Base-by-base conservation (phyloP, 1,140 invertebrate genomes). In the Macrobrachium nipponense region DNA sequence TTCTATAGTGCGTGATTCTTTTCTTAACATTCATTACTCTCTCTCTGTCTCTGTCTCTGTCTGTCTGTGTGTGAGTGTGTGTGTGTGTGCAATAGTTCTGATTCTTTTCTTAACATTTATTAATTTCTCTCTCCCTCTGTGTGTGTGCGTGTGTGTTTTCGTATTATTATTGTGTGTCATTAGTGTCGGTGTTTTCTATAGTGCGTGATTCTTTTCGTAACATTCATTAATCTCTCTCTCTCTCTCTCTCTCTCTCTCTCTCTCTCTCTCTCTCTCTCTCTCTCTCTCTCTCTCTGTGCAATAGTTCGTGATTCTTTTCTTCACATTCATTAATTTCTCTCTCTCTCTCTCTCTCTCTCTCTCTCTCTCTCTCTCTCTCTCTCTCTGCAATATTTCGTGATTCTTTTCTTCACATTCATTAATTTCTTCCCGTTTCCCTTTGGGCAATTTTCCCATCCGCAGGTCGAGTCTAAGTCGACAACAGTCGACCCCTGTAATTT, bases 301-400 rank as follows among this genome's bases (percentile, higher is more conserved):
- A 4, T 2, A 36, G 27, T 36, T 36, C 27, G 27, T 36, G 60
- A 14, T 27, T 72, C 27, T 20, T 27, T 2, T 23, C 60, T 18
- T n/a, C n/a, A 43, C 72, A 44, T n/a, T 12, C 58, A 73, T 51
- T 27, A 8, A 17, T 73, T 44, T 51, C 58, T 18, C 36, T 73
- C 17, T n/a, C 58, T 44, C 72, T 73, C 36, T 61, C 20, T 27
- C 51, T 78, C 76, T 59, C 27, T 62, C 18, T 80, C 60, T 43
- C 62, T 62, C 77, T 80, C 60, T 36, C 36, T 62, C 60, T 80
- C 77, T 64, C 62, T 23, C 77, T 80, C 60, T 27, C 36, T 64
- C 60, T 60, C 60, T 60, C 4, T 18, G 8, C 6, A 23, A 23
- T 23, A 27, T 11, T n/a, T 23, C 18, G 23, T 15, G 43, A 70